Evolutionary conservation across 37 sponge, comb jelly and placozoan species (phyloP).

Genomic region (Lycopodina hypogea): DNA sequence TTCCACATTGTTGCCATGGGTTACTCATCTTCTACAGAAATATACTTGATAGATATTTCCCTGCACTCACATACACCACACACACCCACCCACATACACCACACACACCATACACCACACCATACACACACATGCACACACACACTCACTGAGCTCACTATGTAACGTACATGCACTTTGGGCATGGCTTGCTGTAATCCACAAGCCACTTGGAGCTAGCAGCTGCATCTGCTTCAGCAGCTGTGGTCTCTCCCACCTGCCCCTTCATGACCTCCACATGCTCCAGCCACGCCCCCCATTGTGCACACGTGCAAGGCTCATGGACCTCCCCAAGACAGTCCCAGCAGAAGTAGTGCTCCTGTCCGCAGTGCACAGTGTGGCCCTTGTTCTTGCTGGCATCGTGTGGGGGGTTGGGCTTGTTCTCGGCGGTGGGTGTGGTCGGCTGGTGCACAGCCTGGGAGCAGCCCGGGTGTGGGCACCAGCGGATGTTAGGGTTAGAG

Average conservation of each 20-base stretch:
- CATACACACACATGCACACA: no score
- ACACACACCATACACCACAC: no score
- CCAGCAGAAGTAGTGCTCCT: slow-evolving; percentile 92
- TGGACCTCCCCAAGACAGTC: slow-evolving; percentile 74
- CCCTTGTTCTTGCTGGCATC: neutral
- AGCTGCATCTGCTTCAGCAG: slow-evolving; percentile 27
- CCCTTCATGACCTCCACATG: slow-evolving; percentile 54
- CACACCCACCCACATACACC: no score
- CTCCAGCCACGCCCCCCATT: slow-evolving; percentile 75
- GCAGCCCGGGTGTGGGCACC: slow-evolving; percentile 90
- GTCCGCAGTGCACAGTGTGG: slow-evolving; percentile 70
- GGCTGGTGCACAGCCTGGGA: slow-evolving; percentile 57
- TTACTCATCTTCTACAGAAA: no score
- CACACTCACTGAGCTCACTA: no score
- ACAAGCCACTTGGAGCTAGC: slow-evolving; percentile 73
- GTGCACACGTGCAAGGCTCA: slow-evolving; percentile 72
- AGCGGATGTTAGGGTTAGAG: slow-evolving; percentile 72
- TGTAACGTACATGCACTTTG: slow-evolving; percentile 79
- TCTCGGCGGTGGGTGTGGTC: slow-evolving; percentile 1
- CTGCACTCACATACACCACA: no score
- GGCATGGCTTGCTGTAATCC: slow-evolving; percentile 81
- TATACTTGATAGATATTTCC: no score
- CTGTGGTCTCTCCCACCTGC: slow-evolving; percentile 29
- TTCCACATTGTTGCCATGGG: no score
- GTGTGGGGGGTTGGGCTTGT: neutral